Evolutionary conservation across 2,797 vertebrate genomes (phyloP), one percentile per base, ranked within the genome.

Genomic region (Phyllotis vaccarum): DNA sequence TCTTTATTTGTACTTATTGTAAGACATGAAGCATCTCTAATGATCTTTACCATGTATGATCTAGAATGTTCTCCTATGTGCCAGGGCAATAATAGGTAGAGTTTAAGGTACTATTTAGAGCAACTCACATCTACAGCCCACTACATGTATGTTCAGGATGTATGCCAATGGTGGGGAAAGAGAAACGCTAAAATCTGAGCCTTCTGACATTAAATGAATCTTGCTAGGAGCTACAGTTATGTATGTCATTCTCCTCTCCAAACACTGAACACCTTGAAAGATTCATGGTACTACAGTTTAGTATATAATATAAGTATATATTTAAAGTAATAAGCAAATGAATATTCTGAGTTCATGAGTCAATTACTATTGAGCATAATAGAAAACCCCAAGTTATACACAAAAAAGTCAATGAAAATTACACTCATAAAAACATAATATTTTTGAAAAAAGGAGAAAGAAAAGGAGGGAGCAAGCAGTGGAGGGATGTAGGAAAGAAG

Each of bases 261-360:
- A 90, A 88, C n/a, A 83, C 72, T 85, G 34, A 94, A 34, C 60
- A 10, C 29, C 68, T 91, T 91, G 6, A 94, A 21, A 46, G 91
- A 21, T 62, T 1, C 11, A 13, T 91, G 58, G 34, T 29, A 66
- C 54, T 62, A 68, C 19, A 82, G 13, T 52, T 87, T 60, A 93
- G 75, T 49, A 89, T 85, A 46, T 29, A 31, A 79, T 76, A 24
- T 64, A 62, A 95, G 52, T 46, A 68, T 85, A 52, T 58, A 64
- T 76, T 37, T 94, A 52, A 96, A 52, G 82, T 79, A 76, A 89
- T 78, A 19, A 90, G 62, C 72, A 95, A 92, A 62, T 85, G 21
- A 93, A 49, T 85, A 95, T 60, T 79, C 74, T 91, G 46, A 89
- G 6, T 49, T 78, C 76, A 88, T 66, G 95, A 94, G 70, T 93